Evolutionary conservation across 2,888 invertebrate species (phyloP), one percentile per base, ranked within the genome.

Genomic region (Scaptomyza cyrtandrae): DNA sequence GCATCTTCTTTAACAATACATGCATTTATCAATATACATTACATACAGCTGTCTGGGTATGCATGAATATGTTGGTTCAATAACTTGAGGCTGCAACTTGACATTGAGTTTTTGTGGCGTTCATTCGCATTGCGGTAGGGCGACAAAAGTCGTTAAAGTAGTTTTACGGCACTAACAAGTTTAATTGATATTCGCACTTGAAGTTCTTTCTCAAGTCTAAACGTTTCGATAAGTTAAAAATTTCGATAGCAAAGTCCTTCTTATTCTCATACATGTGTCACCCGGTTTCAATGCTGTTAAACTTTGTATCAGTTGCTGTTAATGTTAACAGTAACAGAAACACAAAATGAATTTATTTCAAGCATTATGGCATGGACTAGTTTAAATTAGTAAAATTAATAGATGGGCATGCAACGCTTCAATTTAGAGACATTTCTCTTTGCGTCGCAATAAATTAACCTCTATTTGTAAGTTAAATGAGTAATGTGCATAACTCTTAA

Each of bases 391-490:
- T 24, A 2, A 24, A 24, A 24, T 3, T 24, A 24, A 24, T 24
- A 24, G 24, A 24, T 5, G 3, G 3, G 4, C 24, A 2, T 19
- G 19, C 19, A 29, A 13, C 43, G 43, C n/a, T n/a, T n/a, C n/a
- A n/a, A n/a, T n/a, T n/a, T n/a, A n/a, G n/a, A n/a, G n/a, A 41
- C 76, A 75, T 68, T 75, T 65, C 70, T 60, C 53, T 69, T 50
- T 48, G 58, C 48, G 71, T 69, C 65, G 64, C 70, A 71, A 73
- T 84, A 81, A 84, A 72, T 83, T 83, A 83, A 84, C 81, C 84
- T 79, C 83, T 69, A 80, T 86, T 86, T 86, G 83, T 86, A 86
- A 80, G 78, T 76, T 80, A 83, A 83, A 73, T 86, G 78, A 82
- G 73, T 80, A 78, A 83, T 83, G 86, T 73, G 80, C 80, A 80